Percentiles rank a stretch among this genome's conserved stretches.
phyloP scores from a whole-genome alignment of 2,888 invertebrate species.

The Anoplius nigerrimus region DNA sequence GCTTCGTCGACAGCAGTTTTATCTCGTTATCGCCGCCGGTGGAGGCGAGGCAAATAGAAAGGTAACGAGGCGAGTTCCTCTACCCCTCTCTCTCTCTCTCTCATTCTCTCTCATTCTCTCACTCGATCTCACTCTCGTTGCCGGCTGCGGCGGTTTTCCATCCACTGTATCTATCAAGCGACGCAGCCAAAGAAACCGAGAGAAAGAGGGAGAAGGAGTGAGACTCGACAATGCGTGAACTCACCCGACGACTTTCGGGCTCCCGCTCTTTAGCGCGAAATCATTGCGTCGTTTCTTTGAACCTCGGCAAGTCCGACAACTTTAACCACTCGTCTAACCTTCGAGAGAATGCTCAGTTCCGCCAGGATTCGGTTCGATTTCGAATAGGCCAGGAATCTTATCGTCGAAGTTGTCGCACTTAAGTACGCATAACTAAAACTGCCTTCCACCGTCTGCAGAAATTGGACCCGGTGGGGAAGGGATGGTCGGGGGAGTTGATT shows the following conservation, averaged over 20 bases:
- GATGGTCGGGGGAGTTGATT: neutral
- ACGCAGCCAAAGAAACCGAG: neutral
- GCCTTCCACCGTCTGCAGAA: no score
- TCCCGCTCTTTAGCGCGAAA: slow-evolving; percentile 3
- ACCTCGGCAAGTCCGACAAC: no score
- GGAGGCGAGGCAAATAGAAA: slow-evolving; percentile 50
- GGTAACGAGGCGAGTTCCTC: slow-evolving; percentile 58
- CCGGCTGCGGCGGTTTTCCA: slow-evolving; percentile 2
- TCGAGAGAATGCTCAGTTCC: no score
- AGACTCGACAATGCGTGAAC: neutral
- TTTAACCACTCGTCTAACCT: no score
- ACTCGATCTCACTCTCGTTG: no score
- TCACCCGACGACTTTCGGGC: no score
- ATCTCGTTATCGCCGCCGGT: slow-evolving; percentile 57
- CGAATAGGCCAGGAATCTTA: no score
- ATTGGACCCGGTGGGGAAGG: neutral
- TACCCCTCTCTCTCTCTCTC: slow-evolving; percentile 27
- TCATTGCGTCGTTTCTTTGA: neutral
- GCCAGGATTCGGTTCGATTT: no score
- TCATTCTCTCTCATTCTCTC: slow-evolving; percentile 26
- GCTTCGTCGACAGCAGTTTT: slow-evolving; percentile 32
- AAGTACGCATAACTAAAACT: no score
- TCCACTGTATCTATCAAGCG: slow-evolving; percentile 4
- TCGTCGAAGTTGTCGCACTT: no score
- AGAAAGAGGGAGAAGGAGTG: slow-evolving; percentile 6